phyloP scores from a whole-genome alignment of 2,113 vertebrate species.

The Mus spicilegus region DNA sequence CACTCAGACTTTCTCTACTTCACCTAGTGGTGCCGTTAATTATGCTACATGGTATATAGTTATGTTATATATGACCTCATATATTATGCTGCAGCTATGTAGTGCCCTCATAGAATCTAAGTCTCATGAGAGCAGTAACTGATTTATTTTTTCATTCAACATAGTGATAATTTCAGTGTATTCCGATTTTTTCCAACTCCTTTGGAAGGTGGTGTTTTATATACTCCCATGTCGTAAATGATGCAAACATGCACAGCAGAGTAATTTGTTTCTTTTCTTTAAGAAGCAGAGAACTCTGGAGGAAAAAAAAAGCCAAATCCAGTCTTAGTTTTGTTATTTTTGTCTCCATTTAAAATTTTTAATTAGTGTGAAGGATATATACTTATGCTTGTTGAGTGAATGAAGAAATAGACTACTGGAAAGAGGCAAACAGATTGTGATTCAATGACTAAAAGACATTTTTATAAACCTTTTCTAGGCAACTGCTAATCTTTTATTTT shows the following conservation, averaged over 20 bases:
- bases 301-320: slow-evolving; percentile 26
- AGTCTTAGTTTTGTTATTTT: slow-evolving; percentile 4
- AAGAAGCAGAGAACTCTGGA: neutral
- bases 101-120: slow-evolving; percentile 19
- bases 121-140: neutral
- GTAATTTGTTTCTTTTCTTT: neutral
- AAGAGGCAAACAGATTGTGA: neutral
- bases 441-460: neutral
- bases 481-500: slow-evolving; percentile 30
- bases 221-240: neutral
- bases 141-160: slow-evolving; percentile 32
- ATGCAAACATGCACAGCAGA: neutral
- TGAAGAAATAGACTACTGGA: neutral
- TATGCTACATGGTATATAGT: neutral
- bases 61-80: neutral
- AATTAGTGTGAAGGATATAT: neutral
- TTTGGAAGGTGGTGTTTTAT: neutral
- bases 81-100: neutral
- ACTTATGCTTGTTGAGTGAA: slow-evolving; percentile 10
- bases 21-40: neutral
- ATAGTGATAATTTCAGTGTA: neutral
- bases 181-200: neutral
- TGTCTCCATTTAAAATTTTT: neutral
- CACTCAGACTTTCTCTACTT: neutral
- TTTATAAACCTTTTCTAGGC: neutral